Percentiles rank a stretch among this genome's conserved stretches.
These are phyloP conservation scores for Ctenoplectra terminalis DNA, from an alignment of 1,140 invertebrate species.

Conservation along the genomic window DNA sequence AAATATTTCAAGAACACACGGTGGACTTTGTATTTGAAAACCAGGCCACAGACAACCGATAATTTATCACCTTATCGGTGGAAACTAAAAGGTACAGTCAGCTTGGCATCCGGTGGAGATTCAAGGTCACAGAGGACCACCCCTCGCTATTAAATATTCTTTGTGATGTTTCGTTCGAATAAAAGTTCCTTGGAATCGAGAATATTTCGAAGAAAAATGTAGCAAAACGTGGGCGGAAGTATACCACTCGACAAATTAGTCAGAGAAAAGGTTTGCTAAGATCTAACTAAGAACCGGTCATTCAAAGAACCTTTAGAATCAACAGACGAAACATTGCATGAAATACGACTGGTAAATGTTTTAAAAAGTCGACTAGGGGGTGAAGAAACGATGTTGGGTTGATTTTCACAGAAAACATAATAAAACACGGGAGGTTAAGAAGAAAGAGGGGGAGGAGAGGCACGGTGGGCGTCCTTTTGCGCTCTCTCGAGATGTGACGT, in stretches of 20 bases:
- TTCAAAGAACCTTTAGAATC: neutral
- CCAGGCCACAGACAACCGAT: fast-evolving
- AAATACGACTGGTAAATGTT: neutral
- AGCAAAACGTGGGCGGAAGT: neutral
- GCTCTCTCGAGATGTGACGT: conserved; percentile 75
- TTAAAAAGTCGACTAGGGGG: neutral
- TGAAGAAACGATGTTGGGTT: neutral
- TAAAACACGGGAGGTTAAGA: neutral
- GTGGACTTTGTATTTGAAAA: neutral
- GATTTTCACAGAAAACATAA: conserved; percentile 3
- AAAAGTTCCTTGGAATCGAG: neutral
- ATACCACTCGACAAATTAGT: neutral
- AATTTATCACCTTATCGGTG: neutral
- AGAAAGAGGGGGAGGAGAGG: neutral
- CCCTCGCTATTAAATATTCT: neutral
- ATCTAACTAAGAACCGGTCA: neutral
- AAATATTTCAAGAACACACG: neutral
- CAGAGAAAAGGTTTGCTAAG: neutral
- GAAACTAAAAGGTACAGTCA: neutral
- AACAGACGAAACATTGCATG: neutral
- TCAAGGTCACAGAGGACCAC: neutral
- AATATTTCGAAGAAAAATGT: neutral
- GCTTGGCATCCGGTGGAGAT: neutral
- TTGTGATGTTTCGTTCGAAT: neutral
- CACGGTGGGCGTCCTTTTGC: conserved; percentile 70